Percentiles rank a stretch among this genome's conserved stretches.
phyloP scores from a whole-genome alignment of 2,888 invertebrate genomes.

The Pheosia tremula region DNA sequence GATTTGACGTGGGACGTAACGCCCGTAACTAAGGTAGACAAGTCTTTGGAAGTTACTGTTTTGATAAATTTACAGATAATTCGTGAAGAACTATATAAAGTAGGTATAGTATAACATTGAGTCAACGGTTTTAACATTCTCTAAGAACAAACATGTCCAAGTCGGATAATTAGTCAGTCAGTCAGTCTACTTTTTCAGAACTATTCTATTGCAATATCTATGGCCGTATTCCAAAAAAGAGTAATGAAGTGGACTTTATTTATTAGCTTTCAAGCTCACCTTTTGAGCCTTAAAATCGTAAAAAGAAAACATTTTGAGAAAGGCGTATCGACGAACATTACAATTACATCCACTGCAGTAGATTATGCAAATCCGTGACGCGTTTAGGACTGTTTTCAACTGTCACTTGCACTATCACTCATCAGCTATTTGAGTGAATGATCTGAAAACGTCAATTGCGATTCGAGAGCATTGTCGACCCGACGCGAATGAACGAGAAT shows the following conservation, averaged over 20 bases:
- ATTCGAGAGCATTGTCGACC: conserved; percentile 31
- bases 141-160: no score
- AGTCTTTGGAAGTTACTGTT: conserved; percentile 6
- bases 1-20: conserved; percentile 12
- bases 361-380: not conserved
- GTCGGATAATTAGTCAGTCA: no score
- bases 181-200: no score
- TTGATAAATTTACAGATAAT: conserved; percentile 2
- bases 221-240: no score
- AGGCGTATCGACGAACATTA: not conserved
- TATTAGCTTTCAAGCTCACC: no score
- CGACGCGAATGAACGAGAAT: conserved; percentile 49
- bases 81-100: not conserved
- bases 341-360: not conserved
- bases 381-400: not conserved
- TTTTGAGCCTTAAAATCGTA: no score
- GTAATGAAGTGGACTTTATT: no score
- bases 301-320: no score
- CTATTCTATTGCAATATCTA: no score
- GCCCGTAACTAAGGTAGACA: conserved; percentile 1
- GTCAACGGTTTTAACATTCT: not conserved
- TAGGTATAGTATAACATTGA: no score
- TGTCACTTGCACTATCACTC: conserved; percentile 25
- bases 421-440: conserved; percentile 33
- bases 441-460: conserved; percentile 27